Base-by-base conservation (phyloP, 92 coral and sea anemone species). In the Pocillopora meandrina region DNA sequence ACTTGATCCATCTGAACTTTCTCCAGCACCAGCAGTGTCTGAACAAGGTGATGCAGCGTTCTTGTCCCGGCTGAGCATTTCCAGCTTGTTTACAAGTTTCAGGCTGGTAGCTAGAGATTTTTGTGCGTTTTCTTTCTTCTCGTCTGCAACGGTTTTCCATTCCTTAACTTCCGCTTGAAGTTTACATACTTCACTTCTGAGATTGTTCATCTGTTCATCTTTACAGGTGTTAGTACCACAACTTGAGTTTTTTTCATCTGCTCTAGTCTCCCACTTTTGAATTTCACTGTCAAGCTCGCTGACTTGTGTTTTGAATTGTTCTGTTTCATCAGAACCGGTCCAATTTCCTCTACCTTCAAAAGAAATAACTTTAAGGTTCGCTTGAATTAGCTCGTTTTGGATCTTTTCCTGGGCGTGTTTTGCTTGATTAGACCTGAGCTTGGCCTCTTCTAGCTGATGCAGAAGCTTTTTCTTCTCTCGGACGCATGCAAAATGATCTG, bases 381-480 rank as follows among this genome's bases (percentile, higher is more conserved):
- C 73, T 15, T 56, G 74, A 64, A 71, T 66, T 23, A 92, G 31
- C 59, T 89, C 89, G 9, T 78, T 34, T 20, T 92, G 89, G 20
- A 93, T 78, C 56, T 84, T 67, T 34, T 79, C 86, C 6, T 71
- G 69, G 12, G 72, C 56, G 15, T 81, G 62, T 49, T 84, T 87
- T 9, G 90, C 85, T 12, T 87, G 92, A 62, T 80, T 65, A 79
- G 82, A 90, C 35, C 88, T 61, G 5, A 83, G 36, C 70, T 75
- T 86, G 14, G 90, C 80, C 66, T 91, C 91, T 23, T 91, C 76
- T 11, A 89, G 60, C 17, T 84, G 84, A 26, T 72, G 36, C 21
- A 86, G 76, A 20, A 93, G 80, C 18, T 67, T 80, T n/a, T 71
- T 67, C 59, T 86, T 85, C 62, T 93, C 94, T 13, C 42, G 64